A percentile compares a stretch with the other conserved stretches of the same genome.
phyloP scores from a whole-genome alignment of 2,888 invertebrate genomes.

The Orthosia gothica region DNA sequence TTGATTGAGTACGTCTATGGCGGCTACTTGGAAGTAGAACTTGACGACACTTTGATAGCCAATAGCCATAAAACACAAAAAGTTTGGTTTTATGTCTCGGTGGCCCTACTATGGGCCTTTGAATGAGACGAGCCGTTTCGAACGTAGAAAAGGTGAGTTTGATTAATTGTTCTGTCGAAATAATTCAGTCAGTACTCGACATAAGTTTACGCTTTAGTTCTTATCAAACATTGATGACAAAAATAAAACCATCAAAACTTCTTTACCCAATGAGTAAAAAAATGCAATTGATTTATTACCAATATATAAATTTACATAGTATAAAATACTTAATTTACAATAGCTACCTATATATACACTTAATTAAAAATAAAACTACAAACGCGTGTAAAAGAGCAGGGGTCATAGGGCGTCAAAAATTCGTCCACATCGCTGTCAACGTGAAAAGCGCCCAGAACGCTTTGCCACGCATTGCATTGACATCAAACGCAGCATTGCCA shows the following conservation, averaged over 20 bases:
- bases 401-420: no score
- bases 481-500: no score
- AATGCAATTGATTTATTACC: no score
- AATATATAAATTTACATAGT: no score
- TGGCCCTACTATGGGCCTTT: constrained; percentile 27
- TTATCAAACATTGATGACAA: no score
- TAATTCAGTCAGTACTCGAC: background rate
- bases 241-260: background rate
- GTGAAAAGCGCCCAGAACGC: no score
- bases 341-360: no score
- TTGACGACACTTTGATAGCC: constrained; percentile 61
- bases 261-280: background rate
- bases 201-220: background rate
- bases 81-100: constrained; percentile 44
- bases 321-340: no score
- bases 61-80: constrained; percentile 74
- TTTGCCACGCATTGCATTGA: no score
- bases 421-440: no score
- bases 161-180: background rate
- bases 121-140: background rate
- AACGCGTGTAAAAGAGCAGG: no score
- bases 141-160: background rate
- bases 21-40: constrained; percentile 71
- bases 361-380: no score
- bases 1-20: constrained; percentile 63